These are phyloP conservation scores for Aporophyla lueneburgensis DNA, from an alignment of 2,888 invertebrate genomes.

Conservation along the genomic window DNA sequence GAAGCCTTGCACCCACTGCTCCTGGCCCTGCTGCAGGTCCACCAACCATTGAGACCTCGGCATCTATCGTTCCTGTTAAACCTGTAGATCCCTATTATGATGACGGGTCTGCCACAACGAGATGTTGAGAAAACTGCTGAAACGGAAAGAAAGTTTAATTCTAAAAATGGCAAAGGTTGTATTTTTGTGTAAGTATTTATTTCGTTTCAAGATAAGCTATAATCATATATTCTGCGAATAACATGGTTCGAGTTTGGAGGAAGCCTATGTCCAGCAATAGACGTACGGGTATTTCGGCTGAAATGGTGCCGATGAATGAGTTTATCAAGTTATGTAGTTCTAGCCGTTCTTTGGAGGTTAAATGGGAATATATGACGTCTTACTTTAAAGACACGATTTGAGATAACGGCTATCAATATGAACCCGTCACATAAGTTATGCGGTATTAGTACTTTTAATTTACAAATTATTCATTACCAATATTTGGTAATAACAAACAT, in stretches of 20 bases:
- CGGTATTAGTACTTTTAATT: background rate
- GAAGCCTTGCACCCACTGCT: slow-evolving; percentile 57
- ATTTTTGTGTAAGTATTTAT: background rate
- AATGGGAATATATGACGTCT: background rate
- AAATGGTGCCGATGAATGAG: background rate
- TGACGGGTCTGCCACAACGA: slow-evolving; percentile 55
- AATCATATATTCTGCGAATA: background rate
- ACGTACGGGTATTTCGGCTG: too few species aligned
- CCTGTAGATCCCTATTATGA: slow-evolving; percentile 59
- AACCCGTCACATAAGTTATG: too few species aligned
- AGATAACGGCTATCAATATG: background rate
- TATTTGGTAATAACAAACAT: background rate
- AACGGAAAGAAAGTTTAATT: slow-evolving; percentile 28
- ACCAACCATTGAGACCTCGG: slow-evolving; percentile 38
- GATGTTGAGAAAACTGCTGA: slow-evolving; percentile 51
- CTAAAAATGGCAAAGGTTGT: background rate
- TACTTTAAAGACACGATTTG: background rate
- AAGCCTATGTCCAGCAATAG: too few species aligned
- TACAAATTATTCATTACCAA: background rate
- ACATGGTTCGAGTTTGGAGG: background rate
- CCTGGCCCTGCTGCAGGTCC: slow-evolving; percentile 53
- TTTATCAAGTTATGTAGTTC: background rate
- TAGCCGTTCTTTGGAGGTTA: background rate
- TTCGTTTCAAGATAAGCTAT: background rate
- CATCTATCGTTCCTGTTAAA: slow-evolving; percentile 63